Evolutionary conservation across 2,888 invertebrate genomes (phyloP).

Genomic region (Drosophila borealis): DNA sequence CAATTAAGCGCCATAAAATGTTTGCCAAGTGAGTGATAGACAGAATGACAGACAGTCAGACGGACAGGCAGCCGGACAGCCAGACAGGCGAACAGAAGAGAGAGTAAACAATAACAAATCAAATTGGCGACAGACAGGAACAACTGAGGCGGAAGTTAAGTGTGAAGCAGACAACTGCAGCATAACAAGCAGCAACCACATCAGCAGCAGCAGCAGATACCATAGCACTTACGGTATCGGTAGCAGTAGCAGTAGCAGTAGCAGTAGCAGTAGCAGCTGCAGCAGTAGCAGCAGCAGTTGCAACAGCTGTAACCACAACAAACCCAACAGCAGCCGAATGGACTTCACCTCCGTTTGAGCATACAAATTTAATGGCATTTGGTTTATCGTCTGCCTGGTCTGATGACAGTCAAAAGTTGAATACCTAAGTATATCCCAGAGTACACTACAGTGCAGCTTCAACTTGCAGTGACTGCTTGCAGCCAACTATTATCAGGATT

Average conservation of each 20-base stretch:
- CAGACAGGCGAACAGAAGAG: background rate
- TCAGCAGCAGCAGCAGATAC: conserved; percentile 13
- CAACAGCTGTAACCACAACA: conserved; percentile 24
- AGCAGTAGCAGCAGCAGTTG: conserved; percentile 9
- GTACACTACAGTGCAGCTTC: background rate
- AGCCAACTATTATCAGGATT: background rate
- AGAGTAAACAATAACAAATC: conserved; percentile 60
- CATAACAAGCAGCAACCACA: conserved; percentile 47
- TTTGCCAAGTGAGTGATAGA: conserved; percentile 38
- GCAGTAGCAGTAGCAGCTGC: conserved; percentile 15
- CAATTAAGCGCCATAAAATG: conserved; percentile 52
- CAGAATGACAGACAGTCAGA: conserved; percentile 14
- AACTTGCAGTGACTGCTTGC: background rate
- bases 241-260: conserved; percentile 12
- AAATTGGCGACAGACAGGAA: conserved; percentile 58
- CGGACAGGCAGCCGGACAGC: background rate
- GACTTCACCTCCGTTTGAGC: conserved; percentile 45
- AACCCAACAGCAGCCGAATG: conserved; percentile 35
- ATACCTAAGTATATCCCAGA: conserved; percentile 16
- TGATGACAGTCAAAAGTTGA: conserved; percentile 21
- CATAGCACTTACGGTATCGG: too few species aligned
- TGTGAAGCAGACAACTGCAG: conserved; percentile 47
- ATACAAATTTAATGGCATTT: conserved; percentile 56
- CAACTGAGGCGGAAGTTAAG: conserved; percentile 43
- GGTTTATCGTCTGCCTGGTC: conserved; percentile 5